phyloP scores from a whole-genome alignment of 2,888 invertebrate species.

The Limenitis arthemis region DNA sequence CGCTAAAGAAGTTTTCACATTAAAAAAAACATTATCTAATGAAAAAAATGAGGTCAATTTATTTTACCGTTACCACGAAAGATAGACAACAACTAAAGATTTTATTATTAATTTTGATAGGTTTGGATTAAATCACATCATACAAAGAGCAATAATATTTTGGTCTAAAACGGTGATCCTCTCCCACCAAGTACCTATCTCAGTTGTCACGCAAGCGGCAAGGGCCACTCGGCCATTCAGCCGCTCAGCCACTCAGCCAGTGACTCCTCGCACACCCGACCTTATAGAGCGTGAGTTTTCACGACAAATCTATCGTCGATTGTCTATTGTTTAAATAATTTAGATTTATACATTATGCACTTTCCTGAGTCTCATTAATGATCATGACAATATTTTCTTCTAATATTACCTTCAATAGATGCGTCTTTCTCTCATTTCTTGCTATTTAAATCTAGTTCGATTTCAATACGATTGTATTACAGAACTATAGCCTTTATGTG shows the following conservation, averaged over 20 bases:
- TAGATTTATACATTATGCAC: no score
- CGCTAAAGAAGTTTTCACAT: no score
- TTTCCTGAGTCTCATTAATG: no score
- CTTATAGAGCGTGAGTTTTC: no score
- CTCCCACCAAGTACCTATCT: background rate
- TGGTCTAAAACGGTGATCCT: conserved; percentile 4
- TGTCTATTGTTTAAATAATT: no score
- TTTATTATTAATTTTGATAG: background rate
- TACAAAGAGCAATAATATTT: background rate
- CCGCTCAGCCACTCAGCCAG: conserved; percentile 2
- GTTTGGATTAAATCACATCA: background rate
- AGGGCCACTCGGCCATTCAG: background rate
- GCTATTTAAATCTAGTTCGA: conserved; percentile 14
- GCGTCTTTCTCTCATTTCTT: conserved; percentile 14
- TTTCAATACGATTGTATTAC: conserved; percentile 7
- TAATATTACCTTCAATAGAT: conserved; percentile 1
- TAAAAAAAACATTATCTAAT: no score
- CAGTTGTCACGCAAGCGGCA: background rate
- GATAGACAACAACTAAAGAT: no score
- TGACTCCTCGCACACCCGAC: no score
- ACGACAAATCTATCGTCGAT: no score
- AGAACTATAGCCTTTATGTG: conserved; percentile 9
- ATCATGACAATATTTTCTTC: conserved; percentile 4
- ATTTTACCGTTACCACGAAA: no score
- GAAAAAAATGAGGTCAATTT: no score